These are phyloP conservation scores for Ceyx melanurus DNA, from an alignment of 2,113 vertebrate species.

Conservation along the genomic window DNA sequence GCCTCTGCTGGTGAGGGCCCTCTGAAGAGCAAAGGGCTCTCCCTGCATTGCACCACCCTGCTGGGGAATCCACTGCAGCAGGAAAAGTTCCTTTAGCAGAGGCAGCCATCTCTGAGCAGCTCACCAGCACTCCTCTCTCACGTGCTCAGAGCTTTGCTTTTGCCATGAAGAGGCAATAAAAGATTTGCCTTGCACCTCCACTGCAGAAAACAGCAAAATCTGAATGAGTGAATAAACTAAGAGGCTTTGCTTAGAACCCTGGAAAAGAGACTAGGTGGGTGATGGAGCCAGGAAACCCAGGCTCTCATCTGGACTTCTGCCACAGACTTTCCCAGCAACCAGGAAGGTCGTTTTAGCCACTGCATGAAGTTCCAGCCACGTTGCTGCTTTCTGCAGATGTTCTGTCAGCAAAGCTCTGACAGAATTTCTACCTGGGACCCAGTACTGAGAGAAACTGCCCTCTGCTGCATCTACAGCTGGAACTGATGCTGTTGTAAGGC, in stretches of 20 bases:
- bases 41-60: neutral
- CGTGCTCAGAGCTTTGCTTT: neutral
- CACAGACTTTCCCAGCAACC: neutral
- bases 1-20: neutral
- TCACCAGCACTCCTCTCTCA: neutral
- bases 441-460: neutral
- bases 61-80: neutral
- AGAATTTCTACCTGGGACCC: neutral
- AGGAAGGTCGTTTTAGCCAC: neutral
- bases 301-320: neutral
- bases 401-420: neutral
- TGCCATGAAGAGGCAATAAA: neutral
- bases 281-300: neutral
- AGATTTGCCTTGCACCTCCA: neutral
- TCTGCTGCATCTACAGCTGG: neutral
- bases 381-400: neutral
- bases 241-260: neutral
- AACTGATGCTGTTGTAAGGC: neutral
- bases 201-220: neutral
- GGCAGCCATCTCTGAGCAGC: neutral
- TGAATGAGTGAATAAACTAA: neutral
- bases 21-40: neutral
- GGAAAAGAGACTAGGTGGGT: neutral
- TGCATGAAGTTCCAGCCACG: neutral
- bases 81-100: neutral